Percentiles rank a stretch among this genome's conserved stretches.
phyloP scores from a whole-genome alignment of 2,113 vertebrate genomes.

The Uria lomvia region DNA sequence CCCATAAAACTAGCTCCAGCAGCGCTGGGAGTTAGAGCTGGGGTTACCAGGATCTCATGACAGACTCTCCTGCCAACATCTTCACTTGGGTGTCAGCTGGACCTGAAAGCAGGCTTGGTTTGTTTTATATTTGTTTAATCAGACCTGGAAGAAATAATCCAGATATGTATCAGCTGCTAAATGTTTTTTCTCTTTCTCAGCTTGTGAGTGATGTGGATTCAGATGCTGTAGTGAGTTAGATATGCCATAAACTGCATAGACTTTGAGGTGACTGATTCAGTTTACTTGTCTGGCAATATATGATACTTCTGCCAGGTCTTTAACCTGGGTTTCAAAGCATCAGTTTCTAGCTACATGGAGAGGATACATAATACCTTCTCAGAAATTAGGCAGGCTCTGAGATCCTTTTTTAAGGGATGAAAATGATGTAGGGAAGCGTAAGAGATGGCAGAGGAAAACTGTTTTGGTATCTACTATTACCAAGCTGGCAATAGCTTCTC shows the following conservation, averaged over 20 bases:
- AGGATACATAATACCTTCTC: background rate
- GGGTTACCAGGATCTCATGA: background rate
- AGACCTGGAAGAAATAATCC: background rate
- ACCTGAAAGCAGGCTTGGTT: background rate
- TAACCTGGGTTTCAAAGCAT: background rate
- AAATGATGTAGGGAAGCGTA: background rate
- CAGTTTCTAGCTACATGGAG: background rate
- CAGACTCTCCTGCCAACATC: background rate
- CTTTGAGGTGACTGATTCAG: background rate
- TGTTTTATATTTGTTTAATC: background rate
- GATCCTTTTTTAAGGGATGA: background rate
- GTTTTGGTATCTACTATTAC: background rate
- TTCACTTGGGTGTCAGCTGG: background rate
- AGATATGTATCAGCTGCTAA: background rate
- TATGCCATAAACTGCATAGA: background rate
- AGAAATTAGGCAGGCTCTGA: background rate
- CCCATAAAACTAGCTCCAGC: background rate
- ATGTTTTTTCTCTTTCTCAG: background rate
- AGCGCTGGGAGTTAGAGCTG: background rate
- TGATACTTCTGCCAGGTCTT: background rate
- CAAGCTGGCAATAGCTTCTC: background rate
- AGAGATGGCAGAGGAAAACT: background rate
- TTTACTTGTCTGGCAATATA: background rate
- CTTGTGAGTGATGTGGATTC: background rate
- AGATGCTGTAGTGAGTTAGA: background rate